A percentile compares a stretch with the other conserved stretches of the same genome.
Evolutionary conservation across 2,797 vertebrate species (phyloP).

Genomic region (Parotocinclus haroldoi): DNA sequence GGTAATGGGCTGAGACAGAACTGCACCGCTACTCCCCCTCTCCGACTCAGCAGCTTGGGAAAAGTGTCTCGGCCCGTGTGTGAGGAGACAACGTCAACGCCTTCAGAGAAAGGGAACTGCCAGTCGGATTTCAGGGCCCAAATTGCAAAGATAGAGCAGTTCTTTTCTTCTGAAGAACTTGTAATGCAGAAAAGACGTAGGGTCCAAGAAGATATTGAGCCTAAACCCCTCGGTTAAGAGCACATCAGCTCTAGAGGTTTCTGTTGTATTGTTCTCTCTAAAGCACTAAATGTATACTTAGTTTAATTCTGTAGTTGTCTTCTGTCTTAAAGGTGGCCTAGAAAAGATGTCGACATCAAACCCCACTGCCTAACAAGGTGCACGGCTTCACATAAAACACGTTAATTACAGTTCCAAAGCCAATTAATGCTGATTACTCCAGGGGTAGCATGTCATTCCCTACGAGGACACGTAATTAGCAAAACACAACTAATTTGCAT

Average conservation of each 20-base stretch:
- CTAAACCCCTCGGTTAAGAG: too few relatives aligned
- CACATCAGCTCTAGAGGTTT: too few relatives aligned
- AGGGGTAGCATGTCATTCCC: slow-evolving; percentile 70
- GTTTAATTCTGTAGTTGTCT: too few relatives aligned
- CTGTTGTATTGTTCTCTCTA: too few relatives aligned
- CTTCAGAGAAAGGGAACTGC: slow-evolving; percentile 54
- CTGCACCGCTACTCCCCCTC: slow-evolving; percentile 40
- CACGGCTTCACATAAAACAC: slow-evolving; percentile 38
- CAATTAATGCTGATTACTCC: slow-evolving; percentile 87
- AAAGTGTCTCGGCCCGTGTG: slow-evolving; percentile 22
- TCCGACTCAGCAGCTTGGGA: slow-evolving; percentile 12
- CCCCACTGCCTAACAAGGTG: slow-evolving; percentile 21
- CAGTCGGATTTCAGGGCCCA: slow-evolving; percentile 62
- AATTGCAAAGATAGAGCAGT: slow-evolving; percentile 26
- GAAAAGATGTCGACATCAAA: too few relatives aligned
- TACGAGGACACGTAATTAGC: slow-evolving; percentile 74
- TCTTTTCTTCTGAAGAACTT: neutral
- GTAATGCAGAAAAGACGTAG: slow-evolving; percentile 6
- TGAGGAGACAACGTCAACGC: slow-evolving; percentile 36
- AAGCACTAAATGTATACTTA: too few relatives aligned
- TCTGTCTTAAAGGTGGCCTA: too few relatives aligned
- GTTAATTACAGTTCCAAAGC: slow-evolving; percentile 60
- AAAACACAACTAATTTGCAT: slow-evolving; percentile 73
- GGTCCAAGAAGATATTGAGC: too few relatives aligned
- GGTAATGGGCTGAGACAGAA: slow-evolving; percentile 44